These are phyloP conservation scores for Meghimatium bilineatum DNA, from an alignment of 2,888 invertebrate genomes.

Conservation along the genomic window DNA sequence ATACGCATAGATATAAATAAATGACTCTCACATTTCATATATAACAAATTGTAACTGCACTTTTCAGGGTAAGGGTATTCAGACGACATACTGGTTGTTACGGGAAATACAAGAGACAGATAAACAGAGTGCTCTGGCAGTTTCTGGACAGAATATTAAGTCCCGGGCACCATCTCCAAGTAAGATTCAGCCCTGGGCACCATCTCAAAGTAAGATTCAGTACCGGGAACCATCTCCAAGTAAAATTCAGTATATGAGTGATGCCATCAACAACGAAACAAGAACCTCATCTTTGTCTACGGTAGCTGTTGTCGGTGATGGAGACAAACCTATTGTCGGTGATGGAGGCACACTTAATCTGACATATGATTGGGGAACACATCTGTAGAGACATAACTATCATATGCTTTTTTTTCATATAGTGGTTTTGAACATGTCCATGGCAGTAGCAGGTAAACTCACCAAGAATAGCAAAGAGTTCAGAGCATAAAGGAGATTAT, in stretches of 20 bases:
- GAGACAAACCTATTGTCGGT: not conserved
- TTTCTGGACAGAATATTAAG: not conserved
- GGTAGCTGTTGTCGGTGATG: no score
- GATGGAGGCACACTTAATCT: not conserved
- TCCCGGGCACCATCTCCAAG: not conserved
- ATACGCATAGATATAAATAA: not conserved
- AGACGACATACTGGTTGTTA: constrained; percentile 49
- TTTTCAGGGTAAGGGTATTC: constrained; percentile 50
- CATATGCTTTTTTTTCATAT: no score
- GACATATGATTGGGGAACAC: not conserved
- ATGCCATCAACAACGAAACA: not conserved
- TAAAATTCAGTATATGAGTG: not conserved
- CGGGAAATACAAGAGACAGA: constrained; percentile 8
- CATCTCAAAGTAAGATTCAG: not conserved
- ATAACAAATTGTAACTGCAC: not conserved
- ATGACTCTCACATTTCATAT: not conserved
- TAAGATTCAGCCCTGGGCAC: not conserved
- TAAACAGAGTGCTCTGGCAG: no score
- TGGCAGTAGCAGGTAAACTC: no score
- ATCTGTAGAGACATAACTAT: not conserved
- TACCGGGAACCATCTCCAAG: not conserved
- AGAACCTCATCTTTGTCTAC: not conserved
- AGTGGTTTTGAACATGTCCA: no score
- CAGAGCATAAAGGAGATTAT: no score
- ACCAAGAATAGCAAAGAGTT: no score